Base-by-base conservation (phyloP, 2,888 invertebrate genomes). In the Timema podura region DNA sequence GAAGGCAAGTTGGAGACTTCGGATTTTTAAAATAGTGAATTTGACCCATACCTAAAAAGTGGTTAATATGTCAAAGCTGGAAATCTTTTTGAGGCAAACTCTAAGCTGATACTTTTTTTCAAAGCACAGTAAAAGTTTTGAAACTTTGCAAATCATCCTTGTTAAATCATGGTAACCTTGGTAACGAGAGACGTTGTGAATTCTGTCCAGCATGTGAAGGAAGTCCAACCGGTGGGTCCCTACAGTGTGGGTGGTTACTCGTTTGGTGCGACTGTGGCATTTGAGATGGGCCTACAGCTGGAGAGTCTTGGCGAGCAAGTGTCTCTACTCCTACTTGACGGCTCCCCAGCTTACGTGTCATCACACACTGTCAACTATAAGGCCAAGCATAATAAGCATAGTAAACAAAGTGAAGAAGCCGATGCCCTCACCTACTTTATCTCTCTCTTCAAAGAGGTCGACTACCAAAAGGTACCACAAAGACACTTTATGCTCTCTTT, bases 201-300 rank as follows among this genome's bases (percentile, higher is more conserved):
- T 30, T 30, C 1, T 30, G 30, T n/a, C n/a, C n/a, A n/a, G 80
- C 87, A 91, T 81, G 87, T 97, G 77, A 89, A 89, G 79, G 85
- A 85, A 68, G 83, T 91, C 65, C 95, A 95, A 82, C 87, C 89
- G 9, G 82, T 84, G 71, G 93, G 95, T 73, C 96, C 97, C 5
- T 97, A 95, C 85, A 88, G 89, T 67, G 83, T 99, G 74, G 88
- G 93, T 64, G 98, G 98, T 2, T 98, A 99, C 83, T 98, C 98
- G 0, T 98, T 94, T 82, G 98, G 99, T 73, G 94, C 95, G 59
- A 89, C 92, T 76, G 91, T 98, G 49, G 96, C 96, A 16, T 94
- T 96, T 80, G 98, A 98, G 84, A 97, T 98, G 90, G 93, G 93
- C 46, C 83, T 91, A 48, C 91, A 93, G 79, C 83, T 98, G 69